These are phyloP conservation scores for Noctua janthe DNA, from an alignment of 2,888 invertebrate genomes.

Conservation along the genomic window DNA sequence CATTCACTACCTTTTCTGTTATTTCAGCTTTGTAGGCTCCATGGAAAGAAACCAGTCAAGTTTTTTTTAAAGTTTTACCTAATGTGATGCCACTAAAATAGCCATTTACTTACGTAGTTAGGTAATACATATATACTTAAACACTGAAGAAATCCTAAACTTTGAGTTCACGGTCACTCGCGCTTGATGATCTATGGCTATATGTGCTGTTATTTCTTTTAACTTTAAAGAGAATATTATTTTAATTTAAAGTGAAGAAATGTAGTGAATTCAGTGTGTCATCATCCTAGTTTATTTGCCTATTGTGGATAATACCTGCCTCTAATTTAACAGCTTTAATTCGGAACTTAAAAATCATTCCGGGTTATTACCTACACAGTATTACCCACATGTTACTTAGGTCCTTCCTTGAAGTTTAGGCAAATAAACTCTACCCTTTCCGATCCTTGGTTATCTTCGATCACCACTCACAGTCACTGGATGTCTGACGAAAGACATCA, in stretches of 20 bases:
- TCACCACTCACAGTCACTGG: neutral
- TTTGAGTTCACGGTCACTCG: conserved; percentile 17
- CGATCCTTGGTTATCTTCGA: neutral
- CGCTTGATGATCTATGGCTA: neutral
- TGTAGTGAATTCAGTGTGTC: neutral
- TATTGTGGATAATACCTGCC: neutral
- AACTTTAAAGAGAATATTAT: neutral
- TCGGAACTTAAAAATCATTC: too few species aligned
- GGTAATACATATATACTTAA: neutral
- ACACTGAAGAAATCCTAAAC: conserved; percentile 1
- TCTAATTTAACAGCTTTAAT: too few species aligned
- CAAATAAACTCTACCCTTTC: neutral
- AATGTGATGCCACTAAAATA: neutral
- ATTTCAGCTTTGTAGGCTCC: neutral
- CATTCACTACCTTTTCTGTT: neutral
- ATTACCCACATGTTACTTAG: neutral
- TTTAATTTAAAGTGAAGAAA: neutral
- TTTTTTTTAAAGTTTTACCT: neutral
- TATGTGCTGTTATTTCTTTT: conserved; percentile 1
- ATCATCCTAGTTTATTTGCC: neutral
- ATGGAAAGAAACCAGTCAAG: neutral
- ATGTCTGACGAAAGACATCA: too few species aligned
- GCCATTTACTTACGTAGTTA: neutral
- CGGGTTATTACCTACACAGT: too few species aligned
- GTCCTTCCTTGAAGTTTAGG: neutral